Evolutionary conservation across 1,140 invertebrate species (phyloP), one percentile per base, ranked within the genome.

Genomic region (Rhopalosiphum padi): DNA sequence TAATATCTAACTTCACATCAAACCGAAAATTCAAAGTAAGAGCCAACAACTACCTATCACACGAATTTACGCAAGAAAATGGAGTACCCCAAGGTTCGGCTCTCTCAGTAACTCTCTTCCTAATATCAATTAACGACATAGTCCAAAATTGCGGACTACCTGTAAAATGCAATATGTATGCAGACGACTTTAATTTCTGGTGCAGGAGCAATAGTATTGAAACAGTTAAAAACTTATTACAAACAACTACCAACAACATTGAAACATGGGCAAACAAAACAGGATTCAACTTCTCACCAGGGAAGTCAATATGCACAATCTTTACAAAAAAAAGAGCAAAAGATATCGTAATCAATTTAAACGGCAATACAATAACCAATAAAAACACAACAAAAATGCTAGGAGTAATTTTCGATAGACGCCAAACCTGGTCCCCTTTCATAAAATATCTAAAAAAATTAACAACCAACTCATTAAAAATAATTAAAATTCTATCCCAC

Each of bases 401-500:
- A 11, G 86, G 30, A 51, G n/a, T 88, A 18, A 51, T 35, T 11
- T 88, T 88, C 41, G 86, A 88, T 22, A 88, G 8, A 88, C n/a
- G 46, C 5, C 30, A n/a, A 51, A n/a, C 48, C 15, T 88, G 48
- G 48, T 51, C 46, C 35, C 41, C 86, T 0, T 51, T 6, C 7
- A 88, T 88, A 51, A 51, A 51, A 51, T 22, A 88, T n/a, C 11
- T 51, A 88, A 88, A 88, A 88, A 88, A 35, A 21, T 35, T n/a
- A 8, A 88, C n/a, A n/a, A 51, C 25, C 18, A 48, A 25, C 30
- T 53, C 30, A 30, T 51, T 88, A 88, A 88, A 51, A 30, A 51
- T 88, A 51, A 88, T 88, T 30, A 51, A 88, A 88, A 53, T 88
- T 21, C 22, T 88, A 51, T 88, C 86, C n/a, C 86, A 88, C 46